These are phyloP conservation scores for Formica exsecta DNA, from an alignment of 1,140 invertebrate species.

Conservation along the genomic window DNA sequence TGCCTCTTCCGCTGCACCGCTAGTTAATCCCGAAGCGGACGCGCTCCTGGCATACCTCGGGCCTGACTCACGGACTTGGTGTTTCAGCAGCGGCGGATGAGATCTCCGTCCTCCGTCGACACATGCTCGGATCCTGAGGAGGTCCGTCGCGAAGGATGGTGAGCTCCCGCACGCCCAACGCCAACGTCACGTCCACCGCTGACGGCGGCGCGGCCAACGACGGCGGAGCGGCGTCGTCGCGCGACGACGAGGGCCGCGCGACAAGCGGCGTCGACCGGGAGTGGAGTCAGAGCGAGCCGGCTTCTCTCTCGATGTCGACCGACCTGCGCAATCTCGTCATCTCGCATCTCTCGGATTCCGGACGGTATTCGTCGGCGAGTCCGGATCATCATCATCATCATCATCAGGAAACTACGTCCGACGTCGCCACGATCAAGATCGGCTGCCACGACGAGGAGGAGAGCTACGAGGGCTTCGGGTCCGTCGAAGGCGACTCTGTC, in stretches of 20 bases:
- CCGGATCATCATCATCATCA: conserved; percentile 51
- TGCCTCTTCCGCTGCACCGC: conserved; percentile 11
- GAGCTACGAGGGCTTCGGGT: conserved; percentile 84
- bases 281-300: conserved; percentile 79
- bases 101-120: not conserved
- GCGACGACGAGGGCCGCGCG: conserved; percentile 60
- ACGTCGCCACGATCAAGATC: conserved; percentile 50
- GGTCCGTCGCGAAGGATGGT: conserved; percentile 80
- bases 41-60: conserved; percentile 55
- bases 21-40: conserved; percentile 29
- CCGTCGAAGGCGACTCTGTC: conserved; percentile 78
- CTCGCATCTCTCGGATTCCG: conserved; percentile 71
- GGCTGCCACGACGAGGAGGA: conserved; percentile 79
- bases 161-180: conserved; percentile 80
- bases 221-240: conserved; percentile 55
- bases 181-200: conserved; percentile 67
- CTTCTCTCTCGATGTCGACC: conserved; percentile 77
- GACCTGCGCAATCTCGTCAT: conserved; percentile 75
- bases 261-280: conserved; percentile 49
- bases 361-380: conserved; percentile 70
- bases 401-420: not conserved
- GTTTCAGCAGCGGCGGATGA: conserved; percentile 42
- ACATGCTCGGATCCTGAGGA: conserved; percentile 3
- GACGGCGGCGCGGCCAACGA: conserved; percentile 53
- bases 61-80: conserved; percentile 55